phyloP scores from a whole-genome alignment of 1,140 invertebrate genomes.

The Diorhabda sublineata region DNA sequence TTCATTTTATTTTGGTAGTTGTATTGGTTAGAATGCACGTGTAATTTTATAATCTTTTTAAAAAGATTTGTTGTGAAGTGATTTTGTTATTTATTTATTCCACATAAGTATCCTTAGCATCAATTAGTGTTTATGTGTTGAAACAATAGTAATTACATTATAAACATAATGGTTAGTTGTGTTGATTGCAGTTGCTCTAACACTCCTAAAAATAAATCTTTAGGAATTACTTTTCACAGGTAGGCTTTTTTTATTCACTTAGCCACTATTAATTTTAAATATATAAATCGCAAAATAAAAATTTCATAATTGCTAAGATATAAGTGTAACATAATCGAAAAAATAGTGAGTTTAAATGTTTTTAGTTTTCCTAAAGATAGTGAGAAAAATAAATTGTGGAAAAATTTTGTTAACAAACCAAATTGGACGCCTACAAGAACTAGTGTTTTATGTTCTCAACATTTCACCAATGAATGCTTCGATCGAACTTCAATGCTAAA shows the following conservation, averaged over 20 bases:
- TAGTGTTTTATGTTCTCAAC: conserved; percentile 5
- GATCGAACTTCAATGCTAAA: conserved; percentile 2
- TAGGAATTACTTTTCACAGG: conserved; percentile 7
- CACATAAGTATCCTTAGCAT: too few relatives aligned
- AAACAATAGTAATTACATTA: background rate
- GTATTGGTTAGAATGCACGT: too few relatives aligned
- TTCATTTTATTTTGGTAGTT: too few relatives aligned
- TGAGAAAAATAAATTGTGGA: background rate
- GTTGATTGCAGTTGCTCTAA: background rate
- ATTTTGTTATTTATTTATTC: too few relatives aligned
- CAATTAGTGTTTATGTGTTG: too few relatives aligned
- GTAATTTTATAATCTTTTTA: too few relatives aligned
- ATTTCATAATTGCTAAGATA: background rate
- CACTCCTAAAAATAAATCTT: background rate
- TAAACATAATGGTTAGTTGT: conserved; percentile 7
- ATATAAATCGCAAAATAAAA: background rate
- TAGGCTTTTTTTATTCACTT: background rate
- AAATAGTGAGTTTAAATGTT: background rate
- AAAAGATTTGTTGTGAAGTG: too few relatives aligned
- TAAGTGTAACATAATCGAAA: background rate
- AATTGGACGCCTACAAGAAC: background rate
- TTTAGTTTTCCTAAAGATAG: conserved; percentile 9
- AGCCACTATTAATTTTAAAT: background rate
- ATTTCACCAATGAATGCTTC: background rate
- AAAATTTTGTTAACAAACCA: conserved; percentile 1